Evolutionary conservation across 2,797 vertebrate species (phyloP).

Genomic region (Lophotriccus pileatus): DNA sequence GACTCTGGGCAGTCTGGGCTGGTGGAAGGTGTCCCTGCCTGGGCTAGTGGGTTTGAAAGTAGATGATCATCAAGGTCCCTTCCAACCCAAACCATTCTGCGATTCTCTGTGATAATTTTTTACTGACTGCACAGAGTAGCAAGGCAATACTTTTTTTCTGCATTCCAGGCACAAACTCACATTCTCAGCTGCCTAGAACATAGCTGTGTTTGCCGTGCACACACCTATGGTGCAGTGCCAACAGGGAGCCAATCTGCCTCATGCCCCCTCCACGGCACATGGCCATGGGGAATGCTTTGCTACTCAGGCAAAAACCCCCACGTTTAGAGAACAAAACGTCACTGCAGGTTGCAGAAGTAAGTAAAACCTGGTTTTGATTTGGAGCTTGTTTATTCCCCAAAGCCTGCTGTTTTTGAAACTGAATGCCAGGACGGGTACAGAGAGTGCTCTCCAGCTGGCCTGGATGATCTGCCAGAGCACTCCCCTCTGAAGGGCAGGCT

Average conservation of each 20-base stretch:
- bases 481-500: not conserved
- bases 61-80: not conserved
- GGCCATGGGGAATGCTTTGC: not conserved
- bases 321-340: rapidly evolving
- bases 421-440: not conserved
- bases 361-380: not conserved
- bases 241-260: rapidly evolving
- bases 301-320: not conserved
- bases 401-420: not conserved
- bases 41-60: not conserved
- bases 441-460: not conserved
- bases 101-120: not conserved
- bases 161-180: not conserved
- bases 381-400: not conserved
- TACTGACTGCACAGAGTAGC: not conserved
- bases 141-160: not conserved
- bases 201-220: not conserved
- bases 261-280: rapidly evolving
- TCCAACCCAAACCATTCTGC: not conserved
- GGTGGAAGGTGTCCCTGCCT: not conserved
- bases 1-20: not conserved
- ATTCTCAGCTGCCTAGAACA: not conserved
- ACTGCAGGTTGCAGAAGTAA: not conserved
- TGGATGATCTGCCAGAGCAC: not conserved
- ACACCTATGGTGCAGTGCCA: rapidly evolving